A percentile compares a stretch with the other conserved stretches of the same genome.
These are phyloP conservation scores for Tragelaphus strepsiceros DNA, from an alignment of 2,113 vertebrate species.

Conservation along the genomic window DNA sequence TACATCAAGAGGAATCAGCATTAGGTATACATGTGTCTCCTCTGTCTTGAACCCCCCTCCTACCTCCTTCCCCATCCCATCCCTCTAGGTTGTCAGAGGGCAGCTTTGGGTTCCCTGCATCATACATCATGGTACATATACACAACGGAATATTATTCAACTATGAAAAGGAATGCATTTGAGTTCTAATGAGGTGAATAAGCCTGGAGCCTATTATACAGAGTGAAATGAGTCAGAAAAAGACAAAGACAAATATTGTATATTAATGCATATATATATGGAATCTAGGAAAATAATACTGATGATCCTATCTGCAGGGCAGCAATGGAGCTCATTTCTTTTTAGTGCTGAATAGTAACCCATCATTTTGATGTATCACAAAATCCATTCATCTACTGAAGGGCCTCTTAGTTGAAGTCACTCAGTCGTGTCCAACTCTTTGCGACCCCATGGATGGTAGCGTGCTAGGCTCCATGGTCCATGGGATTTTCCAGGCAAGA, in stretches of 20 bases:
- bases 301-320: neutral
- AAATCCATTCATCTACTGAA: neutral
- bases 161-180: neutral
- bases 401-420: neutral
- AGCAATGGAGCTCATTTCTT: neutral
- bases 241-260: neutral
- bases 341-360: neutral
- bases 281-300: neutral
- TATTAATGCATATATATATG: neutral
- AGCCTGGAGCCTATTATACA: neutral
- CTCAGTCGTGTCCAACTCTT: no score
- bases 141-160: neutral
- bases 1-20: neutral
- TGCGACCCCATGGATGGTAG: no score
- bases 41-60: neutral
- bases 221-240: neutral
- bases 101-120: neutral
- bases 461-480: no score
- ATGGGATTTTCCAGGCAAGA: no score
- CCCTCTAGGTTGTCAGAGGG: neutral
- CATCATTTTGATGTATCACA: neutral
- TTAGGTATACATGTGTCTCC: neutral
- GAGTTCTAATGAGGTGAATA: neutral
- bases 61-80: neutral
- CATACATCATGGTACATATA: neutral